phyloP scores from a whole-genome alignment of 2,888 invertebrate genomes.

The Epistrophe eligans region DNA sequence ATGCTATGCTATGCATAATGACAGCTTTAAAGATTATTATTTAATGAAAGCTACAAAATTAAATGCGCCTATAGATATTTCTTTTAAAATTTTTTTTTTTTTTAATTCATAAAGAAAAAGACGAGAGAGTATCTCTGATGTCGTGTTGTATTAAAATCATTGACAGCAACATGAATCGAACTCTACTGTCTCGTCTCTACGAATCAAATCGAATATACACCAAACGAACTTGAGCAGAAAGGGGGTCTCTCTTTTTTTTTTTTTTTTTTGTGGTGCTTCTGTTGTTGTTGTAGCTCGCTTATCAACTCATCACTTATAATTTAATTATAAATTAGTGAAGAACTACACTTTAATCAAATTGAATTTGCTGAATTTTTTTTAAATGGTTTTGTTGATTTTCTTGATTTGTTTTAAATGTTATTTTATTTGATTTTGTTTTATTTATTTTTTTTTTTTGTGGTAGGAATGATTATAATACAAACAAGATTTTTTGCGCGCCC shows the following conservation, averaged over 20 bases:
- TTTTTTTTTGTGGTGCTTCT: neutral
- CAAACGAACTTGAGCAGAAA: conserved; percentile 51
- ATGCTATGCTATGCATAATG: neutral
- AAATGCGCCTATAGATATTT: neutral
- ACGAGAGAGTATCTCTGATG: conserved; percentile 1
- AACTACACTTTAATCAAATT: conserved; percentile 69
- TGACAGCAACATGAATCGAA: conserved; percentile 15
- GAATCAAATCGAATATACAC: neutral
- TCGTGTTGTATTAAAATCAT: conserved; percentile 5
- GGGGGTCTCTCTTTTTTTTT: neutral
- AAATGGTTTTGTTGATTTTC: conserved; percentile 21
- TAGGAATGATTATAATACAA: conserved; percentile 33
- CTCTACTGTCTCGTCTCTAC: neutral
- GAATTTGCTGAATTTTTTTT: conserved; percentile 69
- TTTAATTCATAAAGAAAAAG: conserved; percentile 1
- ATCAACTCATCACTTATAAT: conserved; percentile 68
- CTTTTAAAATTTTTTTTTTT: neutral
- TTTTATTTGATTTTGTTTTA: conserved; percentile 16
- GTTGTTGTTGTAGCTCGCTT: conserved; percentile 27
- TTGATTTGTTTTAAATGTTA: conserved; percentile 33
- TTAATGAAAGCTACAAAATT: conserved; percentile 25
- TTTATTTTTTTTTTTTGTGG: conserved; percentile 2
- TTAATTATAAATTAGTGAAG: conserved; percentile 72
- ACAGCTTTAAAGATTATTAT: conserved; percentile 35
- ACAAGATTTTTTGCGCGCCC: conserved; percentile 59